Evolutionary conservation across 2,113 vertebrate genomes (phyloP), one percentile per base, ranked within the genome.

Genomic region (Ramphastos sulfuratus): DNA sequence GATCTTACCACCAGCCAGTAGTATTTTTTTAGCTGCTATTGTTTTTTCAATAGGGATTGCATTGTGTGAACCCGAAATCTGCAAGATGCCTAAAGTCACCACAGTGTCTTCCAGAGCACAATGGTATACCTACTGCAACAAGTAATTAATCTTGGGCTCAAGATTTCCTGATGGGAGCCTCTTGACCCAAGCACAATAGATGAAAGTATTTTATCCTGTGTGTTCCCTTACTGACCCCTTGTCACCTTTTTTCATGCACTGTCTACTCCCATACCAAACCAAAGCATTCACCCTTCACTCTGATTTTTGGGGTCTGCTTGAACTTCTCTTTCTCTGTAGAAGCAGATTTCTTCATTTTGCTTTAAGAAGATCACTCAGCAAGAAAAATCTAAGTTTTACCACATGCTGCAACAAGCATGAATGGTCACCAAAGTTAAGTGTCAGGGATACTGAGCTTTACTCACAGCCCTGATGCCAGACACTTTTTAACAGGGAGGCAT

Each of bases 81-180:
- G 61, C 94, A 96, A 96, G 89, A 96, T 96, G 92, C 90, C 82
- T 90, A 50, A 92, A 97, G 95, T 96, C 95, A 96, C 93, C 92
- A 67, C 82, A 93, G 87, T 81, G 89, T 95, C 92, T 93, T 95
- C 82, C 67, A 90, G 88, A 85, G 66, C 64, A 97, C 96, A 97
- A 97, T 97, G 87, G 96, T 82, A 91, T 95, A 97, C 94, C 96
- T 97, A 97, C 93, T 95, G 94, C 96, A 97, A 98, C 98, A 98
- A 98, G 98, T 98, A 98, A 98, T 99, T 99, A 98, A 98, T 99
- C 98, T 97, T 96, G 96, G 97, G 93, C 97, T 98, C 97, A 97
- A 93, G 97, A 97, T 97, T 95, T 97, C 96, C 98, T 96, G 97
- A 97, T 97, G 98, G 97, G 98, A 98, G 96, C 97, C 98, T 98